phyloP scores from a whole-genome alignment of 2,888 invertebrate genomes.

The Cylloceria caligata region DNA sequence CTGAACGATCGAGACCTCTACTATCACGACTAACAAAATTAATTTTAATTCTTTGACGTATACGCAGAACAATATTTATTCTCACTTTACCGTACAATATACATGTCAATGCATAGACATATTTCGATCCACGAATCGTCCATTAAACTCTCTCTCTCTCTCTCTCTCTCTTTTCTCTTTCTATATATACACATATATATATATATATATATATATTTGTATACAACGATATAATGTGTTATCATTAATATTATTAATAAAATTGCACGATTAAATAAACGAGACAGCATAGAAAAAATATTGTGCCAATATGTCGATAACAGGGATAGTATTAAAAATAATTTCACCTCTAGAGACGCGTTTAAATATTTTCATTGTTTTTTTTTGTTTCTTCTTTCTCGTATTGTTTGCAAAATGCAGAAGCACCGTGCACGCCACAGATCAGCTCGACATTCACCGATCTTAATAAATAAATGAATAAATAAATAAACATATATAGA shows the following conservation, averaged over 20 bases:
- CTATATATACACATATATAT: constrained; percentile 47
- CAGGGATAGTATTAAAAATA: constrained; percentile 66
- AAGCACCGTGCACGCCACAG: constrained; percentile 22
- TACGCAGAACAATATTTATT: constrained; percentile 73
- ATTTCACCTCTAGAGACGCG: constrained; percentile 45
- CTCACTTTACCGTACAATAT: constrained; percentile 64
- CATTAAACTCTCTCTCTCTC: constrained; percentile 39
- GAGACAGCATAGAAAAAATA: constrained; percentile 66
- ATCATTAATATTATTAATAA: constrained; percentile 52
- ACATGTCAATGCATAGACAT: constrained; percentile 41
- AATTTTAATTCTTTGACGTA: constrained; percentile 26
- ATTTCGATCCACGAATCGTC: constrained; percentile 47
- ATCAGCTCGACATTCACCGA: constrained; percentile 5
- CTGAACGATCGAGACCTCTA: constrained; percentile 78
- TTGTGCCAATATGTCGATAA: constrained; percentile 64
- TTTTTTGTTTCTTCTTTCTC: constrained; percentile 23
- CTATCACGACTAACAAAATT: constrained; percentile 72
- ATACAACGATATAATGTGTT: constrained; percentile 52
- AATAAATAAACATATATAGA: constrained; percentile 20
- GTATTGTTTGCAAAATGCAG: constrained; percentile 45
- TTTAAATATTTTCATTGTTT: neutral
- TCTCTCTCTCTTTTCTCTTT: no score
- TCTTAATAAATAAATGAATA: constrained; percentile 36
- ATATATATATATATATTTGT: constrained; percentile 43
- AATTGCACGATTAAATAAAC: constrained; percentile 52